Base-by-base conservation (phyloP, 1,140 invertebrate genomes). In the Probaryconus sp. region DNA sequence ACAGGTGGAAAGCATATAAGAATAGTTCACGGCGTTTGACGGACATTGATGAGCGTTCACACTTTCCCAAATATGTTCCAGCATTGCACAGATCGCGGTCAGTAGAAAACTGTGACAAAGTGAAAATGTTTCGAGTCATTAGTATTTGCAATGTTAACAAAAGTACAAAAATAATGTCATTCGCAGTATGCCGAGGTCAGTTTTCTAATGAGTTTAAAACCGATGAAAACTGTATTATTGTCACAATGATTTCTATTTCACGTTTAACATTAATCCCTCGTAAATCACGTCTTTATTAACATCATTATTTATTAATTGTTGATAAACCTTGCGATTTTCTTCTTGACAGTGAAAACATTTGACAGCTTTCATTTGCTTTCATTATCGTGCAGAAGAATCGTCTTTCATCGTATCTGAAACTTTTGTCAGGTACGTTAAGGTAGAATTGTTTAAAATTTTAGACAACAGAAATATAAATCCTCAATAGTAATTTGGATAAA, bases 61-160 rank as follows among this genome's bases (percentile, higher is more conserved):
- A 71, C 67, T 71, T 63, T 63, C 56, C 43, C 48, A 71, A 63
- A 68, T 68, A 68, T 68, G 21, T 31, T 42, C 6, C 35, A 14
- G 13, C 40, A 16, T 5, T 9, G 47, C 43, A 33, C 73, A 56
- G 43, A 85, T 82, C 73, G 81, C 84, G 83, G 81, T 84, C 79
- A 84, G 80, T 84, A 83, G 83, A 81, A 83, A 84, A 83, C 81
- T 84, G 82, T 85, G 80, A 84, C 80, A 65, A n/a, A 80, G 81
- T 83, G 79, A 84, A 84, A 85, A 83, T 80, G 64, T 72, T 48
- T 55, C 38, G 31, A 48, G 42, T 38, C 26, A 65, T 37, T 56
- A 55, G 42, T 68, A 55, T 68, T 45, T 14, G 11, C 38, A 24
- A 7, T 47, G 17, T 9, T 47, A 60, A 68, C 63, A 67, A 73